Conservation (phyloP, 2,888 invertebrate genomes). For the Nomada flava region DNA sequence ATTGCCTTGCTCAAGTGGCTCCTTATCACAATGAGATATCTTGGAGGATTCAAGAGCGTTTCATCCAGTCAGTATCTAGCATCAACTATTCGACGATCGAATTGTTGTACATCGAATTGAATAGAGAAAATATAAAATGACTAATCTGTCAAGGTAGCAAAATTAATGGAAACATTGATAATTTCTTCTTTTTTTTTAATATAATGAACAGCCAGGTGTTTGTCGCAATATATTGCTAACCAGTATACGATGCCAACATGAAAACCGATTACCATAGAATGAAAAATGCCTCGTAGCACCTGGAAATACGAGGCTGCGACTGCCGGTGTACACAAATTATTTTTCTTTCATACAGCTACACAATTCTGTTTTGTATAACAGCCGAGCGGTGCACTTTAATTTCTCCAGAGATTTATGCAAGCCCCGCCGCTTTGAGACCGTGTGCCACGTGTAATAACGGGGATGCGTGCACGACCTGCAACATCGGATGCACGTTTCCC, state of each 20-base stretch:
- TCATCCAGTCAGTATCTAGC: background rate
- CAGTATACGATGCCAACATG: constrained; percentile 2
- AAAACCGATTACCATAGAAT: constrained; percentile 39
- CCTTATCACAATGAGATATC: background rate
- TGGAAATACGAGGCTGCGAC: constrained; percentile 2
- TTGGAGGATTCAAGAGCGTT: background rate
- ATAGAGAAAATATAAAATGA: background rate
- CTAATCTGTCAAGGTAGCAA: too few species aligned
- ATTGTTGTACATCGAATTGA: background rate
- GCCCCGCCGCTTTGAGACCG: constrained; percentile 29
- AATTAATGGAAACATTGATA: background rate
- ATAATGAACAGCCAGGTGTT: background rate
- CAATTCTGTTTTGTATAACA: constrained; percentile 35
- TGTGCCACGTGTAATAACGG: constrained; percentile 40
- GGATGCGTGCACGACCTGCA: constrained; percentile 23
- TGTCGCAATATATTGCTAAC: background rate
- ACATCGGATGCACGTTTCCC: constrained; percentile 28
- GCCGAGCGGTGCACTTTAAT: constrained; percentile 48
- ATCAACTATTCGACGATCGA: background rate
- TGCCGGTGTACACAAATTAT: constrained; percentile 38
- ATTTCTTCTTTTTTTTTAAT: background rate
- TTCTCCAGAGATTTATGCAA: constrained; percentile 59
- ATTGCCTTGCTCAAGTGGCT: background rate
- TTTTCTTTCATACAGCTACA: constrained; percentile 43
- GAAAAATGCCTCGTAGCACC: background rate